These are phyloP conservation scores for Odocoileus virginianus DNA, from an alignment of 2,113 vertebrate genomes.

Conservation along the genomic window DNA sequence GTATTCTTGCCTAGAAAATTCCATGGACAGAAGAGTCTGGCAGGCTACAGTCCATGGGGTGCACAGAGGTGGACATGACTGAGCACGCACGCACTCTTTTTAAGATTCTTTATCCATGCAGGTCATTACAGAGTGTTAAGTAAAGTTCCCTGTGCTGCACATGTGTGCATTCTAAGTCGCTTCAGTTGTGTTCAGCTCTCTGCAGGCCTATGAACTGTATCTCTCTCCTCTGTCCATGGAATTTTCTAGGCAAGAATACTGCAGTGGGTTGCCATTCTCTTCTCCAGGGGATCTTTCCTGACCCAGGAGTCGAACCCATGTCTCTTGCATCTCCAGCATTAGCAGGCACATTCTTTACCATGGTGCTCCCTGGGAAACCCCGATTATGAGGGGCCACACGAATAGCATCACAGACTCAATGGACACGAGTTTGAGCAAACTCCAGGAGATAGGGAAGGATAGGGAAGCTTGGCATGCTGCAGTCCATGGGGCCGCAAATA, in stretches of 20 bases:
- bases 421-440: not conserved
- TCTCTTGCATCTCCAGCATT: not conserved
- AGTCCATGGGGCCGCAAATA: not conserved
- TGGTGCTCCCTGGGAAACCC: rapidly evolving
- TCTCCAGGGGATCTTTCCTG: not conserved
- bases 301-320: not conserved
- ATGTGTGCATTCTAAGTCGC: rapidly evolving
- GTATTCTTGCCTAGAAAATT: not conserved
- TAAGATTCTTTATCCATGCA: not conserved
- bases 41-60: not conserved
- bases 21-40: not conserved
- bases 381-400: not conserved
- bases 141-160: no score
- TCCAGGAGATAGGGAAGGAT: not conserved
- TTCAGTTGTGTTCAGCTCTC: not conserved
- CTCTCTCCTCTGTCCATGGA: not conserved
- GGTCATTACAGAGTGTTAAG: not conserved
- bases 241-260: not conserved
- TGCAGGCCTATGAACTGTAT: not conserved
- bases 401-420: not conserved
- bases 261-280: not conserved
- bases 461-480: not conserved
- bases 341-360: not conserved
- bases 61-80: not conserved
- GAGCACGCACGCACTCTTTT: not conserved